phyloP scores from a whole-genome alignment of 2,888 invertebrate genomes.

The Cryptocephalus primarius region DNA sequence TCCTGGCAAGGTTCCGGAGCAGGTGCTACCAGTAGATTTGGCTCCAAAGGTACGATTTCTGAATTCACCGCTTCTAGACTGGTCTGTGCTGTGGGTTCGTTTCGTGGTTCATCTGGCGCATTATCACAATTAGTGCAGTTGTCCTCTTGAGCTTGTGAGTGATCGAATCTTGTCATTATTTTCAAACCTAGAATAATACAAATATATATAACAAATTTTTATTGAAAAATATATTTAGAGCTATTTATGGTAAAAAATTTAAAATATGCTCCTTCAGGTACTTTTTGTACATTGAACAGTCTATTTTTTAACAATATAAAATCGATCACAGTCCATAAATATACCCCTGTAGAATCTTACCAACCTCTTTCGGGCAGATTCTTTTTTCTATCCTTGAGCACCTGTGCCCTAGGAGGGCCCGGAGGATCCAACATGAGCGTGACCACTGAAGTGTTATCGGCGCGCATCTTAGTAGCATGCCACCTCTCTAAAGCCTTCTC shows the following conservation, averaged over 20 bases:
- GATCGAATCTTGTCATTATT: slow-evolving; percentile 30
- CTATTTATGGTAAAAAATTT: too few species aligned
- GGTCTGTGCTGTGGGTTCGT: neutral
- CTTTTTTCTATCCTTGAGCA: slow-evolving; percentile 36
- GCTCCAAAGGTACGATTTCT: neutral
- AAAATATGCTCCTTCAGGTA: too few species aligned
- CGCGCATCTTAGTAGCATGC: slow-evolving; percentile 75
- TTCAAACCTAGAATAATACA: slow-evolving; percentile 21
- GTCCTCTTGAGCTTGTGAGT: slow-evolving; percentile 10
- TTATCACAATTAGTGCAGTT: slow-evolving; percentile 9
- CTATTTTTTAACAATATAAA: too few species aligned
- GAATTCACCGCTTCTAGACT: too few species aligned
- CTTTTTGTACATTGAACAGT: too few species aligned
- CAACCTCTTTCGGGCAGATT: slow-evolving; percentile 20
- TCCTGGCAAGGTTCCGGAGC: neutral
- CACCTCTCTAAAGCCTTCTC: slow-evolving; percentile 73
- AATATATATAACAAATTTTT: neutral
- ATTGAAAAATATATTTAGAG: neutral
- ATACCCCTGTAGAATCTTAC: neutral
- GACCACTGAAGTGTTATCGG: slow-evolving; percentile 94
- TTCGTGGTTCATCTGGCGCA: slow-evolving; percentile 3
- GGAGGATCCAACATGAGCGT: slow-evolving; percentile 86
- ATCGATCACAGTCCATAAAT: too few species aligned
- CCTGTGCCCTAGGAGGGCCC: slow-evolving; percentile 63
- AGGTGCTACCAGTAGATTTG: neutral